Conservation (phyloP, 2,888 invertebrate genomes). For the Geotrupes spiniger region DNA sequence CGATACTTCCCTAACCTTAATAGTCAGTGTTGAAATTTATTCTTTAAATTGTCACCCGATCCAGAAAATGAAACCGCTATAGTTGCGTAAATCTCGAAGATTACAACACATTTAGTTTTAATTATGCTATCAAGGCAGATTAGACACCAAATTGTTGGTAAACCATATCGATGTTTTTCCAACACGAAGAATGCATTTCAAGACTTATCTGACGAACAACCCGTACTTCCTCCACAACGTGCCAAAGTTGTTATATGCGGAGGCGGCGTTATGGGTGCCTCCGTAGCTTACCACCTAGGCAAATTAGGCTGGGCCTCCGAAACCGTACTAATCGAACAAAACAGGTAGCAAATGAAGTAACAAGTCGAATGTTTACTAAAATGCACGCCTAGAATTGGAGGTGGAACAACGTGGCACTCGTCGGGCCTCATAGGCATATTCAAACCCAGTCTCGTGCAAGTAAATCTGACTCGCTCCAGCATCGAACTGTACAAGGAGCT, state of each 20-base stretch:
- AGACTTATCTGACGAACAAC: neutral
- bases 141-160: too few relatives aligned
- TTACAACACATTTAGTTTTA: too few relatives aligned
- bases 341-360: slow-evolving; percentile 56
- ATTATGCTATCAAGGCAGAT: too few relatives aligned
- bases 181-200: neutral
- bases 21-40: too few relatives aligned
- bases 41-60: too few relatives aligned
- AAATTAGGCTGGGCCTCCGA: slow-evolving; percentile 77
- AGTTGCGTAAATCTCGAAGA: too few relatives aligned
- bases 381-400: slow-evolving; percentile 64
- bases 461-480: slow-evolving; percentile 77
- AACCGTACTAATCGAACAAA: slow-evolving; percentile 82
- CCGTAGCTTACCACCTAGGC: slow-evolving; percentile 88
- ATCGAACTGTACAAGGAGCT: slow-evolving; percentile 71
- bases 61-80: too few relatives aligned
- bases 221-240: slow-evolving; percentile 50
- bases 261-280: slow-evolving; percentile 88
- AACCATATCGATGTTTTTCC: too few relatives aligned
- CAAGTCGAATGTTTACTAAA: slow-evolving; percentile 5
- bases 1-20: too few relatives aligned
- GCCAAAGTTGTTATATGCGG: slow-evolving; percentile 84
- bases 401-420: slow-evolving; percentile 78
- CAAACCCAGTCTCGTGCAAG: slow-evolving; percentile 79
- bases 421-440: slow-evolving; percentile 82